phyloP scores from a whole-genome alignment of 2,113 vertebrate species.

The Macquaria ambigua region DNA sequence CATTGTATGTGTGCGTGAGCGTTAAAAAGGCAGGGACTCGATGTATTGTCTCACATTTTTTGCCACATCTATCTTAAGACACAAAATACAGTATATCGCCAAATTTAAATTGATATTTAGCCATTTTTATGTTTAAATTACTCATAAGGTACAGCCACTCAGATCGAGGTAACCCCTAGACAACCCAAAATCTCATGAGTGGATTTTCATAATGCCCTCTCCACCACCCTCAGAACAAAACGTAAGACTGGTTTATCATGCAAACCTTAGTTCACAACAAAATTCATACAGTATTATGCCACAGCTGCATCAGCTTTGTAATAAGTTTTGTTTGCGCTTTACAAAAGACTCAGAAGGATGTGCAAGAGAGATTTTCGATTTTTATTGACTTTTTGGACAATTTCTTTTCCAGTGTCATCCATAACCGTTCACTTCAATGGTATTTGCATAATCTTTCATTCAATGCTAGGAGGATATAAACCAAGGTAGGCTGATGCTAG shows the following conservation, averaged over 20 bases:
- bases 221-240: not conserved
- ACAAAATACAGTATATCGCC: not conserved
- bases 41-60: not conserved
- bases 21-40: too few species aligned
- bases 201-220: not conserved
- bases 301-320: not conserved
- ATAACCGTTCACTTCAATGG: conserved; percentile 88
- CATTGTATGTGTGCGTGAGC: too few species aligned
- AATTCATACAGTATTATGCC: not conserved
- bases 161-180: not conserved
- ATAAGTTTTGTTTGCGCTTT: not conserved
- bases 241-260: not conserved
- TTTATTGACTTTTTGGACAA: conserved; percentile 94
- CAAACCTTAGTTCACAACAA: not conserved
- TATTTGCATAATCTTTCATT: conserved; percentile 95
- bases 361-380: conserved; percentile 78
- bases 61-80: not conserved
- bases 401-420: conserved; percentile 98
- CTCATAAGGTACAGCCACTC: too few species aligned
- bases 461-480: conserved; percentile 78
- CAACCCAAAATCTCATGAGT: not conserved
- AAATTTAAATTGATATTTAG: not conserved
- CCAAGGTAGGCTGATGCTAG: conserved; percentile 65
- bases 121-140: not conserved
- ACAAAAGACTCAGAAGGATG: not conserved